Evolutionary conservation across 2,888 invertebrate genomes (phyloP).

Genomic region (Xanthorhoe spadicearia): DNA sequence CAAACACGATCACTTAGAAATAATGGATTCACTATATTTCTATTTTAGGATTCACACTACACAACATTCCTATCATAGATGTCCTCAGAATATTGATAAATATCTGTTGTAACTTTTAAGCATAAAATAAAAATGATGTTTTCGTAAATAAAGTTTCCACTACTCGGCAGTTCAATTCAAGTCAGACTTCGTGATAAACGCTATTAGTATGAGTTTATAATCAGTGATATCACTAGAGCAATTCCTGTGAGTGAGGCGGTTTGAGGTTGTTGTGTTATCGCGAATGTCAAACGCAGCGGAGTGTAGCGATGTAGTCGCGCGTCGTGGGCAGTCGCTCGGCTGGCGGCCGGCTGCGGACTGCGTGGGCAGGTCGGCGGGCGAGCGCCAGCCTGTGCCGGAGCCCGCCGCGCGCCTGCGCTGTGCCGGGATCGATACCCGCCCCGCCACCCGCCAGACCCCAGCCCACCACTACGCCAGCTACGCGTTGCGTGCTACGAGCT

Average conservation of each 20-base stretch:
- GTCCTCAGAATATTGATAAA: background rate
- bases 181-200: slow-evolving; percentile 44
- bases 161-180: slow-evolving; percentile 44
- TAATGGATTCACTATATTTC: slow-evolving; percentile 51
- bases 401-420: slow-evolving; percentile 76
- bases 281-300: slow-evolving; percentile 70
- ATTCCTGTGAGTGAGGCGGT: slow-evolving; percentile 72
- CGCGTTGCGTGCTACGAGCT: slow-evolving; percentile 41
- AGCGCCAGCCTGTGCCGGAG: slow-evolving; percentile 53
- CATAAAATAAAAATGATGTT: slow-evolving; percentile 10
- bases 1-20: slow-evolving; percentile 72
- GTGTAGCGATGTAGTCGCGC: slow-evolving; percentile 44
- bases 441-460: slow-evolving; percentile 67
- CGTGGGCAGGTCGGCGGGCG: slow-evolving; percentile 66
- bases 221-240: slow-evolving; percentile 65
- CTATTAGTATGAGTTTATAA: slow-evolving; percentile 50
- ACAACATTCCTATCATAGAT: slow-evolving; percentile 36
- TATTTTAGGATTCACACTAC: slow-evolving; percentile 59
- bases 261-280: slow-evolving; percentile 77
- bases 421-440: slow-evolving; percentile 80
- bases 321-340: slow-evolving; percentile 69
- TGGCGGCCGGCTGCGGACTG: slow-evolving; percentile 80
- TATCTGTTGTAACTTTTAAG: slow-evolving; percentile 15
- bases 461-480: slow-evolving; percentile 51
- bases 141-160: slow-evolving; percentile 58